Evolutionary conservation across 1,140 invertebrate species (phyloP).

Genomic region (Aphidius ervi): DNA sequence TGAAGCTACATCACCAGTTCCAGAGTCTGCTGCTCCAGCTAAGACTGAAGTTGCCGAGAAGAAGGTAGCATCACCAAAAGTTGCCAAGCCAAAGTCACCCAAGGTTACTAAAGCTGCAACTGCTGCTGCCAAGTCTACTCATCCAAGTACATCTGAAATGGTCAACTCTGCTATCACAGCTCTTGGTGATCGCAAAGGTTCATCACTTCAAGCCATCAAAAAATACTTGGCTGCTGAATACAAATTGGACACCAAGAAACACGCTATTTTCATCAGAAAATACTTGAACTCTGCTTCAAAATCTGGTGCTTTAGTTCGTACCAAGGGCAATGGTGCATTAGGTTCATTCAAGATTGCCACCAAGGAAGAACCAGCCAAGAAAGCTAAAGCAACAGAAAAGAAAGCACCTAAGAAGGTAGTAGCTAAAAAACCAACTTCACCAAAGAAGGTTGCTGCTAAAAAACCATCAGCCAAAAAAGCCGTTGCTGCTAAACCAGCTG

Average conservation of each 20-base stretch:
- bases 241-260: conserved; percentile 57
- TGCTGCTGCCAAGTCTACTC: conserved; percentile 24
- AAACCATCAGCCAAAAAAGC: neutral
- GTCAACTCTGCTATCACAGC: conserved; percentile 58
- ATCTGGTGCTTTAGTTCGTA: conserved; percentile 56
- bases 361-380: neutral
- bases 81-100: conserved; percentile 43
- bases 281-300: conserved; percentile 57
- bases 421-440: neutral
- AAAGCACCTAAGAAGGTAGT: neutral
- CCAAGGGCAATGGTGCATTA: conserved; percentile 39
- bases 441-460: conserved; percentile 1
- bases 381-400: neutral
- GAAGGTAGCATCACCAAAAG: conserved; percentile 21
- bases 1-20: neutral
- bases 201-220: conserved; percentile 61
- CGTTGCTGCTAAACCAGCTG: neutral
- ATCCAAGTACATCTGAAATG: conserved; percentile 55
- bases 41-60: conserved; percentile 9
- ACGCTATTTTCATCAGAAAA: conserved; percentile 59
- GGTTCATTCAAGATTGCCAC: conserved; percentile 9
- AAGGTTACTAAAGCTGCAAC: conserved; percentile 27
- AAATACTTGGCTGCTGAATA: conserved; percentile 59
- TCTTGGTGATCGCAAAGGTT: conserved; percentile 59
- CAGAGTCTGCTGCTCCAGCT: neutral